Percentiles rank a stretch among this genome's conserved stretches.
phyloP scores from a whole-genome alignment of 2,797 vertebrate species.

The Champsocephalus gunnari region DNA sequence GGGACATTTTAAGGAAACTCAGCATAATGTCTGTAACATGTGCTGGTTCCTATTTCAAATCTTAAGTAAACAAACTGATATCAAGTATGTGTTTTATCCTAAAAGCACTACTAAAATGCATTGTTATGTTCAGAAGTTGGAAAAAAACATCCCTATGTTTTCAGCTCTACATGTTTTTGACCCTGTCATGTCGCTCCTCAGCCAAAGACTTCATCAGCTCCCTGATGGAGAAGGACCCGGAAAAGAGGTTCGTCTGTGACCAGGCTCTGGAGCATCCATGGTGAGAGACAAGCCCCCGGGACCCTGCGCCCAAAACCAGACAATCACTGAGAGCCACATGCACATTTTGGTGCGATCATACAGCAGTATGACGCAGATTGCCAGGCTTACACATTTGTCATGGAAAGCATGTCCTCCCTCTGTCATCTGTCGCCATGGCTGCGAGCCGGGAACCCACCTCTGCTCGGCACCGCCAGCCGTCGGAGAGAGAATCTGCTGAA shows the following conservation, averaged over 20 bases:
- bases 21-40: no score
- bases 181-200: slow-evolving; percentile 64
- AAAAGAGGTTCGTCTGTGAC: slow-evolving; percentile 94
- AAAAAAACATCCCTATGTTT: not conserved
- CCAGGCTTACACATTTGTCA: slow-evolving; percentile 68
- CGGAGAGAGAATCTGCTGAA: slow-evolving; percentile 72
- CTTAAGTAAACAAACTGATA: not conserved
- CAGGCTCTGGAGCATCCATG: slow-evolving; percentile 94
- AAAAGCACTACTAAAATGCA: not conserved
- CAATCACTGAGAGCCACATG: slow-evolving; percentile 61
- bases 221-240: slow-evolving; percentile 96
- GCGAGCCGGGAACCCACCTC: slow-evolving; percentile 62
- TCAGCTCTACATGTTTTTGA: slow-evolving; percentile 41
- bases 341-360: slow-evolving; percentile 52
- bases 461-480: slow-evolving; percentile 49
- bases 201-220: slow-evolving; percentile 95
- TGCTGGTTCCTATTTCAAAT: not conserved
- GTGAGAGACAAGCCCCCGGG: slow-evolving; percentile 81
- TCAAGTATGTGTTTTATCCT: not conserved
- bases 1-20: no score
- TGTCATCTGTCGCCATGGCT: slow-evolving; percentile 80
- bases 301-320: slow-evolving; percentile 39
- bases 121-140: not conserved
- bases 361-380: slow-evolving; percentile 72
- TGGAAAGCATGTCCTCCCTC: slow-evolving; percentile 74